Percentiles rank a stretch among this genome's conserved stretches.
These are phyloP conservation scores for Bombyx mandarina DNA, from an alignment of 1,140 invertebrate species.

Conservation along the genomic window DNA sequence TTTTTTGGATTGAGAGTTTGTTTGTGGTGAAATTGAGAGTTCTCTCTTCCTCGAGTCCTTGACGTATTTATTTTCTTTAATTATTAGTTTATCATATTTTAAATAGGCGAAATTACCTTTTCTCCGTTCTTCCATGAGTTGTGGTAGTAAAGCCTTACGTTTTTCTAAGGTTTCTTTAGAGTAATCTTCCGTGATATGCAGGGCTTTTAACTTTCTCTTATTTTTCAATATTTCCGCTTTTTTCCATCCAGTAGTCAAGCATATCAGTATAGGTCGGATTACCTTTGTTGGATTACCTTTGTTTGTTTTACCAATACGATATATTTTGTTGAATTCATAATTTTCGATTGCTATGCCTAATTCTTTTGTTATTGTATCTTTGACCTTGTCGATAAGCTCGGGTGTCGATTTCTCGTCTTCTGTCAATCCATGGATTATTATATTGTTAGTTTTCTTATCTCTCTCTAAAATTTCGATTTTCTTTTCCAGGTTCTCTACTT, in stretches of 20 bases:
- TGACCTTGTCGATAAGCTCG: background rate
- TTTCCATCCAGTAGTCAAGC: slow-evolving; percentile 12
- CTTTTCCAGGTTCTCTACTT: slow-evolving; percentile 2
- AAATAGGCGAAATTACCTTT: slow-evolving; percentile 18
- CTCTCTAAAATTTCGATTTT: background rate
- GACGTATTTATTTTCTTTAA: slow-evolving; percentile 3
- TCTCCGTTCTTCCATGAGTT: slow-evolving; percentile 16
- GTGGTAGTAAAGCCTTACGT: slow-evolving; percentile 10
- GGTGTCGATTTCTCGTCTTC: background rate
- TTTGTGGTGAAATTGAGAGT: slow-evolving; percentile 4
- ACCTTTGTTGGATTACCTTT: background rate
- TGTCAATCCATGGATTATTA: background rate
- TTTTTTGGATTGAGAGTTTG: background rate
- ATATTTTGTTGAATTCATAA: slow-evolving; percentile 6
- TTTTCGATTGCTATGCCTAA: background rate
- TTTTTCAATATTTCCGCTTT: slow-evolving; percentile 15
- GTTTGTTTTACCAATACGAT: slow-evolving; percentile 8
- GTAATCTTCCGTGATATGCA: slow-evolving; percentile 17
- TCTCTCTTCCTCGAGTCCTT: slow-evolving; percentile 12
- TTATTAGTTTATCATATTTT: slow-evolving; percentile 16
- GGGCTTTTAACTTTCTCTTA: slow-evolving; percentile 16
- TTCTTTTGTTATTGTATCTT: background rate
- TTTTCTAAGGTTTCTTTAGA: slow-evolving; percentile 17
- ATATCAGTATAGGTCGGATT: slow-evolving; percentile 3
- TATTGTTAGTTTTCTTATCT: background rate